phyloP scores from a whole-genome alignment of 1,140 invertebrate species.

The Heterodera carotae region DNA sequence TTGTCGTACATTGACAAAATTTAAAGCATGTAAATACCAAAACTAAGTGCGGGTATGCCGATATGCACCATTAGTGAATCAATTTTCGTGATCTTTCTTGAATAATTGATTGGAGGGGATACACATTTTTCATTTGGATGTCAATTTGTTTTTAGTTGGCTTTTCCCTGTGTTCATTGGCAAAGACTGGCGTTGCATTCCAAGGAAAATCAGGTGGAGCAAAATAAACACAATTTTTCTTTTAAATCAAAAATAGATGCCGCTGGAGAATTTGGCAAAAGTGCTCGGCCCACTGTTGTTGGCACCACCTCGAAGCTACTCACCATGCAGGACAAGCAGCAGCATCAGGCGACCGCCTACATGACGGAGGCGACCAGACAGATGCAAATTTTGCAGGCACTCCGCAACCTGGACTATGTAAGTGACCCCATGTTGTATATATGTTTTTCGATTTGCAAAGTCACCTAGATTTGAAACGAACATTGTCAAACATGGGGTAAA shows the following conservation, averaged over 20 bases:
- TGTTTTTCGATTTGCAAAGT: too few species aligned
- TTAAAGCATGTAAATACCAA: too few species aligned
- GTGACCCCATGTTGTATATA: too few species aligned
- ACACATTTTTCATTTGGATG: too few species aligned
- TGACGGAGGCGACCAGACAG: constrained; percentile 19
- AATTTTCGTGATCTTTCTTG: too few species aligned
- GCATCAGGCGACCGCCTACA: neutral
- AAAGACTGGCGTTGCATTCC: constrained; percentile 66
- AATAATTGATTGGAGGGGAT: too few species aligned
- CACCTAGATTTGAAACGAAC: too few species aligned
- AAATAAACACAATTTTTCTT: too few species aligned
- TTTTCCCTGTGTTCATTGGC: constrained; percentile 80
- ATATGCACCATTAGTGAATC: too few species aligned
- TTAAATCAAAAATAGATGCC: constrained; percentile 7
- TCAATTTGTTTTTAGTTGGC: constrained; percentile 69
- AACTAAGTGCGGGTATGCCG: too few species aligned
- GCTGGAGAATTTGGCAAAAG: constrained; percentile 28
- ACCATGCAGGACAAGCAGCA: constrained; percentile 10
- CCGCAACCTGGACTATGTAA: constrained; percentile 14
- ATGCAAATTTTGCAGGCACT: constrained; percentile 17
- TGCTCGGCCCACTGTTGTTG: constrained; percentile 28
- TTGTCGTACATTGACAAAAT: too few species aligned
- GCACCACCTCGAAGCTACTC: constrained; percentile 12
- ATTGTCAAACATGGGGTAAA: too few species aligned
- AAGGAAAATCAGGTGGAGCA: neutral